Evolutionary conservation across 1,140 invertebrate genomes (phyloP), one percentile per base, ranked within the genome.

Genomic region (Lepidurus arcticus): DNA sequence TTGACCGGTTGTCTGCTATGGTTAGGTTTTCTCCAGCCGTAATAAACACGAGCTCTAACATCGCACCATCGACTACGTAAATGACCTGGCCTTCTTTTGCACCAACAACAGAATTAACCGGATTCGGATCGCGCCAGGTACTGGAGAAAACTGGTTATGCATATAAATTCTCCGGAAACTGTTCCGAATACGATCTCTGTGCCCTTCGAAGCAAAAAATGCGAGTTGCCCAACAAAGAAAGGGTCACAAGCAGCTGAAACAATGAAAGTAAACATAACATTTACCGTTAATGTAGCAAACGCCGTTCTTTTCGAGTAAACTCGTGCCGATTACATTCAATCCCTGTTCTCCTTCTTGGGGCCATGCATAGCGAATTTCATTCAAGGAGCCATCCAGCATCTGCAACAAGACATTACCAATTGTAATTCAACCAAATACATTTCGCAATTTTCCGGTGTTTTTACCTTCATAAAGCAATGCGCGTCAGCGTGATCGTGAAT

Each of bases 401-500:
- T 85, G 78, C 11, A 78, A 43, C 47, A 73, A 76, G 73, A 44
- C 44, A 73, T 42, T n/a, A 76, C 65, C 16, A 13, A 45, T 21
- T 21, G 74, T 34, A 82, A 47, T 7, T 13, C 11, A 76, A n/a
- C n/a, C 2, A 26, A 45, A 42, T 78, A n/a, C 34, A 10, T 78
- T 11, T 13, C 8, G 43, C 24, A 78, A 42, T 11, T n/a, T n/a
- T 78, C 7, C n/a, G n/a, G 88, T 26, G 11, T 16, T 43, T 81
- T 43, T 81, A 88, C 87, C 87, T 99, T 99, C 93, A 99, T 97
- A 82, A 99, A 97, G 84, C 98, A 99, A 83, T 99, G 96, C 0
- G 96, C 91, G 82, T 98, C 90, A 0, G 96, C 91, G 84, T 99
- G 98, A 85, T 98, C 96, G 83, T 99, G 98, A 80, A 99, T 98